These are phyloP conservation scores for Agelaius phoeniceus DNA, from an alignment of 2,113 vertebrate species.

Conservation along the genomic window DNA sequence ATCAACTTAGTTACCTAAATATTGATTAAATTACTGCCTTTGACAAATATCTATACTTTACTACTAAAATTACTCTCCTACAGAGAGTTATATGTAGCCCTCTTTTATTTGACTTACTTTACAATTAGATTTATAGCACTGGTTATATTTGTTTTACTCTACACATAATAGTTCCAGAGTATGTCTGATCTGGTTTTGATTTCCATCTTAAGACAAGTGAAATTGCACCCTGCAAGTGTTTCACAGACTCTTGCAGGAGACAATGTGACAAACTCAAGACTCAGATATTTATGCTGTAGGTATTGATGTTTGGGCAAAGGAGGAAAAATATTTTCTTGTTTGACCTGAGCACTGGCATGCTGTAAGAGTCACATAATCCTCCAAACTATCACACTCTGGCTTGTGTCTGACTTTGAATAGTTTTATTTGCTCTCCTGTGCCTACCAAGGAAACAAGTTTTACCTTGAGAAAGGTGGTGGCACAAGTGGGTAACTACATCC, in stretches of 20 bases:
- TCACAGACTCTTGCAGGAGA: not conserved
- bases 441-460: not conserved
- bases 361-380: not conserved
- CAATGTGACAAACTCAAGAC: not conserved
- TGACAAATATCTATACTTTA: not conserved
- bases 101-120: not conserved
- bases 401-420: not conserved
- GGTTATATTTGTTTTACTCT: not conserved
- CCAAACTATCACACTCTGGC: not conserved
- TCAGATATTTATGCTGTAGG: not conserved
- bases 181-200: not conserved
- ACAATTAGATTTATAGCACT: not conserved
- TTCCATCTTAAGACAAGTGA: not conserved
- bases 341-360: not conserved
- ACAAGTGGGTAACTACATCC: not conserved
- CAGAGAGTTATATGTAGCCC: not conserved
- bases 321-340: not conserved
- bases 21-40: not conserved
- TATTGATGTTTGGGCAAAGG: not conserved
- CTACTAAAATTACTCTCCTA: not conserved
- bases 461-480: not conserved
- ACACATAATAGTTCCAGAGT: not conserved
- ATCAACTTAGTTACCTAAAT: not conserved
- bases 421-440: not conserved
- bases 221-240: not conserved